A percentile compares a stretch with the other conserved stretches of the same genome.
phyloP scores from a whole-genome alignment of 2,797 vertebrate species.

The Decapterus maruadsi region DNA sequence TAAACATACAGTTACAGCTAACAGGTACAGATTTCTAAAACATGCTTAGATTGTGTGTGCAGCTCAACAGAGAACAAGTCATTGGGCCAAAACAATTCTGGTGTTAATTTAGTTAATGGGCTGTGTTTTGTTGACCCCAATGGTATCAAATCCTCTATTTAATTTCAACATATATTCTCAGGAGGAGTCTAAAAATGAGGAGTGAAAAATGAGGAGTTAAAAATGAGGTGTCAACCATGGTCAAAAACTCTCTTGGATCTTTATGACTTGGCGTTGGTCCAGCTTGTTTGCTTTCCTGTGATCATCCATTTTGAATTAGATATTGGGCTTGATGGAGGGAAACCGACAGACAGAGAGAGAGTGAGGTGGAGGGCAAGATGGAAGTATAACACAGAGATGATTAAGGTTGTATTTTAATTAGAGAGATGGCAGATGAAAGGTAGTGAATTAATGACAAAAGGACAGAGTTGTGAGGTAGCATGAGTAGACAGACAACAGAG shows the following conservation, averaged over 20 bases:
- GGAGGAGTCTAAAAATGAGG: background rate
- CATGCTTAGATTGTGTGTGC: background rate
- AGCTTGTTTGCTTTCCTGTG: constrained; percentile 62
- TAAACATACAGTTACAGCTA: background rate
- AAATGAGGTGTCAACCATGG: constrained; percentile 16
- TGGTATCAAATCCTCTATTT: background rate
- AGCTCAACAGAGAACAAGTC: background rate
- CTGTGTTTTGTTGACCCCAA: background rate
- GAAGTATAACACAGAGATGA: constrained; percentile 64
- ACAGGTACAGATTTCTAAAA: background rate
- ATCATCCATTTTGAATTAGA: constrained; percentile 60
- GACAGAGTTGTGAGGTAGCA: constrained; percentile 65
- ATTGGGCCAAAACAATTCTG: background rate
- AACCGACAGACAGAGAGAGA: constrained; percentile 38
- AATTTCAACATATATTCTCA: background rate
- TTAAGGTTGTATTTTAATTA: constrained; percentile 77
- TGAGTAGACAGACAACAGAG: constrained; percentile 68
- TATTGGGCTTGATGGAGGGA: constrained; percentile 56
- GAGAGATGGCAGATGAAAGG: constrained; percentile 71
- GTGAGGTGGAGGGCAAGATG: constrained; percentile 43
- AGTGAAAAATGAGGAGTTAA: constrained; percentile 1
- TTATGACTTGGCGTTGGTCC: constrained; percentile 43
- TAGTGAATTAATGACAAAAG: constrained; percentile 73
- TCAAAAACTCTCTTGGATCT: constrained; percentile 42
- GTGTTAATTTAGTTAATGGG: background rate